Evolutionary conservation across 2,113 vertebrate genomes (phyloP), one percentile per base, ranked within the genome.

Genomic region (Eubucco bourcierii): DNA sequence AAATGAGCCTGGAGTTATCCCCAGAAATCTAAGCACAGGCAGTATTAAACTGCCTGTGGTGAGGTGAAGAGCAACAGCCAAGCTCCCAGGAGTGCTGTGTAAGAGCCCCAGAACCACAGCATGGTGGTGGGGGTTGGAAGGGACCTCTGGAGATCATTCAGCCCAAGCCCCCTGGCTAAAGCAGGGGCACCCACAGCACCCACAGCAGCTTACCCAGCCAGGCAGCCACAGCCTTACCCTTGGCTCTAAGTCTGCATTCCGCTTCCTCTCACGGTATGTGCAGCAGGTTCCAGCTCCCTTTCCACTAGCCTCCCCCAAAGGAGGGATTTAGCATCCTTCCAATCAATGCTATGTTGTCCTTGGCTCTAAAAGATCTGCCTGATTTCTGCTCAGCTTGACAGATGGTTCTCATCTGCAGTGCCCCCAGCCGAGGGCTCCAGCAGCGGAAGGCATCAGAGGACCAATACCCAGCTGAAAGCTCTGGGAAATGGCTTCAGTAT

Each of bases 321-420:
- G 34, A 87, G 82, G 75, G 87, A 87, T 81, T 79, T 1, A 67
- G 71, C 90, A 59, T 89, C 89, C 31, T 85, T 75, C 89, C 91
- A 79, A 68, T 46, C 60, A 82, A 37, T 6, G 7, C 59, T 27
- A 0, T 33, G 39, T 58, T 88, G 67, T 87, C 80, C 83, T 88
- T 85, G 90, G 90, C 89, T 85, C 86, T 10, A 0, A 37, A 3
- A 82, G 59, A 55, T 82, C 61, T 10, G 19, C 44, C 80, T 9
- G 15, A 31, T 68, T 74, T 33, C 72, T 4, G 86, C 2, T 37
- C 39, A 76, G 76, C 33, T 2, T 34, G 68, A 88, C 92, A 76
- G 46, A 91, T 80, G 90, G 88, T 82, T 93, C 56, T 58, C 68
- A 34, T 94, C 94, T 91, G 75, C 52, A 17, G 6, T 63, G 46